Conservation (phyloP, 1,140 invertebrate genomes). For the Brachionus manjavacas region DNA sequence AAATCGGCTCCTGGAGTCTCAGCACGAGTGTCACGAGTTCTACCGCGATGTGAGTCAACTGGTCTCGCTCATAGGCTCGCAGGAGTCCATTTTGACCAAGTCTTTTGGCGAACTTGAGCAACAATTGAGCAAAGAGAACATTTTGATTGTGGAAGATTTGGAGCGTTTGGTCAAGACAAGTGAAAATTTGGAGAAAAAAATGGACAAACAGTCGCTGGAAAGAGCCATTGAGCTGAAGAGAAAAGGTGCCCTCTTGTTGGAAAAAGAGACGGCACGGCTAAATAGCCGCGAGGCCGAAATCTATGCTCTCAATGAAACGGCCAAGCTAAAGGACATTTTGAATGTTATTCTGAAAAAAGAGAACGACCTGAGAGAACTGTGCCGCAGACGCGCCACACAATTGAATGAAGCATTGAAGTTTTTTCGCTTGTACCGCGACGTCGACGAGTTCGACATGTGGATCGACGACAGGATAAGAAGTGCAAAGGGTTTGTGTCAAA, state of each 20-base stretch:
- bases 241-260: neutral
- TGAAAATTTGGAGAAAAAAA: constrained; percentile 24
- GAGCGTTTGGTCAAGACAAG: neutral
- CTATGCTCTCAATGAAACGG: neutral
- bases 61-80: neutral
- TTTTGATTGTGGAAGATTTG: neutral
- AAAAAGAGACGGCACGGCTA: neutral
- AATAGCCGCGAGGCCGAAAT: neutral
- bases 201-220: constrained; percentile 1
- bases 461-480: neutral
- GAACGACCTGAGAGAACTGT: neutral
- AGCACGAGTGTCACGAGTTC: constrained; percentile 29
- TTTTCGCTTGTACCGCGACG: neutral
- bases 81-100: neutral
- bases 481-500: neutral
- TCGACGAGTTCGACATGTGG: constrained; percentile 36
- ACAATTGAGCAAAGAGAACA: neutral
- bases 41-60: constrained; percentile 6
- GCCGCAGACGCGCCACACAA: neutral
- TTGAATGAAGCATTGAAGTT: neutral
- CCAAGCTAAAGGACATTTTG: neutral
- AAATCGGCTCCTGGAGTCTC: neutral
- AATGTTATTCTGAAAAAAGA: constrained; percentile 26
- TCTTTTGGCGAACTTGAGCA: neutral
- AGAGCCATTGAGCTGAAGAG: constrained; percentile 4